A percentile compares a stretch with the other conserved stretches of the same genome.
These are phyloP conservation scores for Diphyllodes magnificus DNA, from an alignment of 2,113 vertebrate species.

Conservation along the genomic window DNA sequence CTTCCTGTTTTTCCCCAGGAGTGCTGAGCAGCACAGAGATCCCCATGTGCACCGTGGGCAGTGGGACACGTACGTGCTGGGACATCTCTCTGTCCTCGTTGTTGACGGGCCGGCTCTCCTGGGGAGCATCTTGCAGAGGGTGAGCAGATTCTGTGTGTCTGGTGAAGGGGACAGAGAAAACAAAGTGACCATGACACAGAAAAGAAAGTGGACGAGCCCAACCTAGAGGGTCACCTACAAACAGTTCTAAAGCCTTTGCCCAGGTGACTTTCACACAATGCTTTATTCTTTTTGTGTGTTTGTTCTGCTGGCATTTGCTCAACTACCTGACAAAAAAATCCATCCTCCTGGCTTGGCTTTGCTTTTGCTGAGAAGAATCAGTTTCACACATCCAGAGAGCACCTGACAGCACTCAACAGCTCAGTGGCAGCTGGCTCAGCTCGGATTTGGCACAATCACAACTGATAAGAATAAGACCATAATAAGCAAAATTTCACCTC, in stretches of 20 bases:
- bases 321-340: neutral
- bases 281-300: neutral
- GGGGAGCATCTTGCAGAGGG: slow-evolving; percentile 54
- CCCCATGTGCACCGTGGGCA: fast-evolving
- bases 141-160: slow-evolving; percentile 53
- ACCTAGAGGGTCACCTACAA: neutral
- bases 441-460: neutral
- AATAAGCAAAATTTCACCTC: neutral
- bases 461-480: neutral
- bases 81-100: slow-evolving; percentile 54
- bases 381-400: neutral
- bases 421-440: neutral
- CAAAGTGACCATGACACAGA: neutral
- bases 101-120: slow-evolving; percentile 41
- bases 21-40: neutral
- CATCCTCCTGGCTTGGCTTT: neutral
- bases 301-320: neutral
- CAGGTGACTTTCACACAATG: neutral
- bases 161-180: neutral
- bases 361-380: neutral
- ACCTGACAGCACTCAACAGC: neutral
- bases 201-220: neutral
- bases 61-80: slow-evolving; percentile 1
- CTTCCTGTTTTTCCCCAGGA: neutral
- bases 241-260: neutral